Base-by-base conservation (phyloP, 2,888 invertebrate species). In the Odontothrips loti region DNA sequence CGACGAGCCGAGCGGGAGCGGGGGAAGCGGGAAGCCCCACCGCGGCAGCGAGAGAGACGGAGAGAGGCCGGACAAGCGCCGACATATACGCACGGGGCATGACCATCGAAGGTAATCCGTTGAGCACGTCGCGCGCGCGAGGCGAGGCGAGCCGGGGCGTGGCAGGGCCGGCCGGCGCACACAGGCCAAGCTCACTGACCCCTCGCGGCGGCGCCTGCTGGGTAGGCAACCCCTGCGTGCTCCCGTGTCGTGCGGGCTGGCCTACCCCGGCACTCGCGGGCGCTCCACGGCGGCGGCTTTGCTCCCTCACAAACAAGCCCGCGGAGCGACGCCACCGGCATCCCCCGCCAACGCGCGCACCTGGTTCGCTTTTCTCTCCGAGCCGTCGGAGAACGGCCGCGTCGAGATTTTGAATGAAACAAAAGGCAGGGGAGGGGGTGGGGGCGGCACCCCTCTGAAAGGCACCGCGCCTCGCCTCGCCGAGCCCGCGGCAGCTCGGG, bases 41-140 rank as follows among this genome's bases (percentile, higher is more conserved):
- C 20, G 15, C 11, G 58, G 20, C 58, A 20, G 58, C 11, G 58
- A 58, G 34, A 43, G 34, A 43, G 34, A 43, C 34, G 34, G 34
- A 0, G 68, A 27, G 68, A 75, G 68, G 68, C 68, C 68, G 27
- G 68, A 75, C 68, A 75, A 75, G 68, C 27, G 68, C 68, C 68
- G 68, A 68, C 68, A 68, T 75, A 27, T 75, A 75, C 68, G 68
- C 68, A 75, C 68, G 68, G 68, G 68, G 68, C 68, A 75, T 75
- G 68, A 75, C 68, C 68, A 75, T 75, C 68, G 27, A 75, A 75
- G 68, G 68, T 75, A 75, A 75, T 75, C 68, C 68, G 27, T 27
- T 75, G 68, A 75, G 68, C 68, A 75, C 68, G 27, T 4, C 58
- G 58, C 58, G 20, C 58, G 34, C 34, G 34, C 34, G 34, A 43